Evolutionary conservation across 2,797 vertebrate species (phyloP).

Genomic region (Lophotriccus pileatus): DNA sequence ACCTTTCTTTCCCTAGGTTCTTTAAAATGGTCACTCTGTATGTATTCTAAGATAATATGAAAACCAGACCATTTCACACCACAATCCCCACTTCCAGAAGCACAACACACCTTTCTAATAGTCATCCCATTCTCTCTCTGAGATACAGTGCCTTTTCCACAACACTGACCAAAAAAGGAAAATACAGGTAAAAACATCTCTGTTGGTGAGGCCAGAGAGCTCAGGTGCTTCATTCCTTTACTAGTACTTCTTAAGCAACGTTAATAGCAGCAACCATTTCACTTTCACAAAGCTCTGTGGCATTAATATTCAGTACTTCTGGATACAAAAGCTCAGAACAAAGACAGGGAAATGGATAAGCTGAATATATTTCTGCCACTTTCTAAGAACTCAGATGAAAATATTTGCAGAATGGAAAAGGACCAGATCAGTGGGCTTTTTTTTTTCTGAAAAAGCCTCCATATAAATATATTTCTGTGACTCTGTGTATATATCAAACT

Average conservation of each 20-base stretch:
- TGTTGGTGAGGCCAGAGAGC: not conserved
- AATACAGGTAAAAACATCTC: not conserved
- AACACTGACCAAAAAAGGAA: not conserved
- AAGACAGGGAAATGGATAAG: not conserved
- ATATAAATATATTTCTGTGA: not conserved
- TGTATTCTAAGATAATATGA: not conserved
- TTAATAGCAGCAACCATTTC: not conserved
- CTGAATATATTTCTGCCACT: not conserved
- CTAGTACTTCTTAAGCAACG: not conserved
- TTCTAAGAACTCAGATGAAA: not conserved
- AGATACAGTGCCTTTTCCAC: not conserved
- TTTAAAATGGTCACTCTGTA: not conserved
- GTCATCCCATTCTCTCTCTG: not conserved
- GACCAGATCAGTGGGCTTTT: not conserved
- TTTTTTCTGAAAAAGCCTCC: not conserved
- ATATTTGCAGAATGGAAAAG: not conserved
- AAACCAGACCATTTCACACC: not conserved
- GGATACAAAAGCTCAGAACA: not conserved
- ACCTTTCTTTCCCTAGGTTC: not conserved
- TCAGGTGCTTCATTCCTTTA: not conserved
- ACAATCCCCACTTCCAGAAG: not conserved
- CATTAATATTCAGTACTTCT: not conserved
- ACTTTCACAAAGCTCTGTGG: not conserved
- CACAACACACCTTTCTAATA: not conserved
- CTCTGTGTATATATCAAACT: not conserved